phyloP scores from a whole-genome alignment of 2,888 invertebrate genomes.

The Drosophila siamana region DNA sequence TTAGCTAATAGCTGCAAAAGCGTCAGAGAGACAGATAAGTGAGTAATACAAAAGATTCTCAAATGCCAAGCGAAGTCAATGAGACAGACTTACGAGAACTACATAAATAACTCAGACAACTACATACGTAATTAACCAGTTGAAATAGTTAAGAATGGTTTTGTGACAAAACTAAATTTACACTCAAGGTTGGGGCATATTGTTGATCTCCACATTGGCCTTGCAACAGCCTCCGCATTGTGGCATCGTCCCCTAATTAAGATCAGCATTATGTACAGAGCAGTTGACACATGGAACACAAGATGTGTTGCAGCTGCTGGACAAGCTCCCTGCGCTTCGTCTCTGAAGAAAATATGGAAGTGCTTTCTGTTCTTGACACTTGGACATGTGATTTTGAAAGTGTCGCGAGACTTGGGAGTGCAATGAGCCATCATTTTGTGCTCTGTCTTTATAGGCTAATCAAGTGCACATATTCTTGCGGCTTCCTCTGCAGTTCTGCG shows the following conservation, averaged over 20 bases:
- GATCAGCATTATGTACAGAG: conserved; percentile 10
- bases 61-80: background rate
- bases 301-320: conserved; percentile 43
- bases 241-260: conserved; percentile 20
- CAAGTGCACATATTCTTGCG: conserved; percentile 17
- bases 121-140: background rate
- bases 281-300: conserved; percentile 14
- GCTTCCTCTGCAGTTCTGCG: conserved; percentile 1
- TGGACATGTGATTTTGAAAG: conserved; percentile 25
- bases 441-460: conserved; percentile 21
- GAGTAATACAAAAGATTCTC: background rate
- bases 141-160: background rate
- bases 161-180: background rate
- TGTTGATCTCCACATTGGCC: conserved; percentile 16
- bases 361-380: conserved; percentile 33
- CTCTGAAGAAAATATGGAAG: conserved; percentile 13
- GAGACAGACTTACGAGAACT: background rate
- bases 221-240: conserved; percentile 21
- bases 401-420: conserved; percentile 4
- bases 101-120: background rate
- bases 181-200: conserved; percentile 19
- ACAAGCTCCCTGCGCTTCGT: background rate
- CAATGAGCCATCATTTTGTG: conserved; percentile 25
- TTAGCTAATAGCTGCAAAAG: background rate
- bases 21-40: background rate